Evolutionary conservation across 2,113 vertebrate species (phyloP).

Genomic region (Pterocles orientalis): DNA sequence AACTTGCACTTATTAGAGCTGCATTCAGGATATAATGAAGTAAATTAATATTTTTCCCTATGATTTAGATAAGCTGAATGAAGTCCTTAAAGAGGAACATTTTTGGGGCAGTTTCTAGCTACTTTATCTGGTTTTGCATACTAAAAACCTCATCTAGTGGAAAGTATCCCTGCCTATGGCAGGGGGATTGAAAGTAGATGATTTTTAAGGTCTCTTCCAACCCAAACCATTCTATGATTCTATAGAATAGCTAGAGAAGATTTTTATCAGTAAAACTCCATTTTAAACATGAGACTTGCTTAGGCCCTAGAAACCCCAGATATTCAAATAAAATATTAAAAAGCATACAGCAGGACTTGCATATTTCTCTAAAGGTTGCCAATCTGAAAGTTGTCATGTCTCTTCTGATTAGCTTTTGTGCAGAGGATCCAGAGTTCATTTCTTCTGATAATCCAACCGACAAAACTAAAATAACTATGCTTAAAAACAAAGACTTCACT

Average conservation of each 20-base stretch:
- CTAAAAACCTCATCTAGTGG: neutral
- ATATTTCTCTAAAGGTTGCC: neutral
- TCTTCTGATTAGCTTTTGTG: neutral
- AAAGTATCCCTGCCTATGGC: neutral
- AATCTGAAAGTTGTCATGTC: neutral
- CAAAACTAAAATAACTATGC: constrained; percentile 10
- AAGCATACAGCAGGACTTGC: neutral
- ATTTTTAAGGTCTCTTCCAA: neutral
- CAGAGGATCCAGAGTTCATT: neutral
- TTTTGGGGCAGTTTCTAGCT: neutral
- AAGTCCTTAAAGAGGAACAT: neutral
- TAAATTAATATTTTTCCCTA: neutral
- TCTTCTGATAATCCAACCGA: constrained; percentile 18
- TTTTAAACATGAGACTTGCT: neutral
- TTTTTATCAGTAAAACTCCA: neutral
- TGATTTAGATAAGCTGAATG: neutral
- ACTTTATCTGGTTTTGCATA: neutral
- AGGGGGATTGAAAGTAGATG: fast-evolving
- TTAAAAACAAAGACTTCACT: constrained; percentile 22
- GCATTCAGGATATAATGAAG: neutral
- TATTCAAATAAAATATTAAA: neutral
- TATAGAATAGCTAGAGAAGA: neutral
- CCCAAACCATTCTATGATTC: neutral
- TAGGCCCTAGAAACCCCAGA: neutral
- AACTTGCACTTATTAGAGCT: neutral